phyloP scores from a whole-genome alignment of 2,888 invertebrate genomes.

The Dryococelus australis region DNA sequence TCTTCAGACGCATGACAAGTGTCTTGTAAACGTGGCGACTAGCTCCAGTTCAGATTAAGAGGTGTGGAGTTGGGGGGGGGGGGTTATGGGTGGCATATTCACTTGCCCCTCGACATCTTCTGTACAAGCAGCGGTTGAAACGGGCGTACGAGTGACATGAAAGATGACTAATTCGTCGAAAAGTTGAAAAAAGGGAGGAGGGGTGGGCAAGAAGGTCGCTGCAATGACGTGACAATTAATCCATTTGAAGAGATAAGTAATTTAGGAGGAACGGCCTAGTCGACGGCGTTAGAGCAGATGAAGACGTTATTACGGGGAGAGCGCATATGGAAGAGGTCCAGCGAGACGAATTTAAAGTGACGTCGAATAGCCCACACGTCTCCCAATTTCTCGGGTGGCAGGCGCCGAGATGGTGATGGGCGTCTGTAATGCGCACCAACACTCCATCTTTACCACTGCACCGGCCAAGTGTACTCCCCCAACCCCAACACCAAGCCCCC shows the following conservation, averaged over 20 bases:
- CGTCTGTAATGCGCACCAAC: background rate
- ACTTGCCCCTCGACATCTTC: background rate
- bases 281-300: background rate
- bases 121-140: background rate
- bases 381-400: background rate
- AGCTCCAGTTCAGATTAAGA: background rate
- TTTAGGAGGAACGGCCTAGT: background rate
- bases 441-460: background rate
- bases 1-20: background rate
- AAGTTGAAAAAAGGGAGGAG: too few species aligned
- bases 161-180: background rate
- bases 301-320: background rate
- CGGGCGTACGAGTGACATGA: background rate
- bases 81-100: background rate
- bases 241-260: conserved; percentile 3
- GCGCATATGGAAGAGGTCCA: background rate
- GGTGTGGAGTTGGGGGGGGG: too few species aligned
- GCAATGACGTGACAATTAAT: conserved; percentile 8
- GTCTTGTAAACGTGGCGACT: background rate
- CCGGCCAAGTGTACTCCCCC: background rate
- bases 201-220: background rate
- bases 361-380: background rate
- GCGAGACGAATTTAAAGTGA: background rate
- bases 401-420: background rate
- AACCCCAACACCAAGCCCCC: too few species aligned